These are phyloP conservation scores for Rousettus leschenaultii DNA, from an alignment of 2,113 vertebrate genomes.

Conservation along the genomic window DNA sequence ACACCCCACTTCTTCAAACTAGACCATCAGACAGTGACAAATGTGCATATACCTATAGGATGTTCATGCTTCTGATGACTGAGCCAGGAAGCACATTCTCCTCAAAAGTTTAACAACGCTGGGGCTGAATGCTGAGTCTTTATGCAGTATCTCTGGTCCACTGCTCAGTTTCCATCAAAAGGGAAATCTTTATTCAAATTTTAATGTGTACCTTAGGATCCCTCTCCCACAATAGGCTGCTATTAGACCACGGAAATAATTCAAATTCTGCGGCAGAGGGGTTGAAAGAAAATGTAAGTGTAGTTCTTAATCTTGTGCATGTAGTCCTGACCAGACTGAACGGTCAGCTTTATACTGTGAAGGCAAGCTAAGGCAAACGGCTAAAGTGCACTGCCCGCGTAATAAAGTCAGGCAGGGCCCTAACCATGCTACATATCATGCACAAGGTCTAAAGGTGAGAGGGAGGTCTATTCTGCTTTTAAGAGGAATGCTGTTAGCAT, in stretches of 20 bases:
- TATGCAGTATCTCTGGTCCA: background rate
- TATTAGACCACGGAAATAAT: background rate
- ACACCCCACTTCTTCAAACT: background rate
- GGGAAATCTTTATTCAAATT: background rate
- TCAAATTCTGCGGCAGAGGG: background rate
- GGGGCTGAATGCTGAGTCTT: background rate
- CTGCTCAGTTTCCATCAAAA: background rate
- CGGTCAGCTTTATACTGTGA: background rate
- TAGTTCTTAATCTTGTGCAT: background rate
- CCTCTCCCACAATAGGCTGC: background rate
- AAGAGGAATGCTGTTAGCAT: background rate
- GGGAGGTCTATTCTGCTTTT: background rate
- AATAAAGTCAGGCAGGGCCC: background rate
- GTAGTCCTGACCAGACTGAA: background rate
- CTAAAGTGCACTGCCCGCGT: background rate
- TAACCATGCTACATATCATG: background rate
- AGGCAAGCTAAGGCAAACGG: background rate
- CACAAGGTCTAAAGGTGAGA: constrained; percentile 48
- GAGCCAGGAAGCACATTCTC: background rate
- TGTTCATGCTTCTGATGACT: background rate
- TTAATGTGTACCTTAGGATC: too few relatives aligned
- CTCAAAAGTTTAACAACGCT: background rate
- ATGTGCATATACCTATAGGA: rapidly evolving
- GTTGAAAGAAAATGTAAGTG: background rate
- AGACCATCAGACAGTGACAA: background rate